Evolutionary conservation across 1,140 invertebrate genomes (phyloP).

Genomic region (Nasonia longicornis): DNA sequence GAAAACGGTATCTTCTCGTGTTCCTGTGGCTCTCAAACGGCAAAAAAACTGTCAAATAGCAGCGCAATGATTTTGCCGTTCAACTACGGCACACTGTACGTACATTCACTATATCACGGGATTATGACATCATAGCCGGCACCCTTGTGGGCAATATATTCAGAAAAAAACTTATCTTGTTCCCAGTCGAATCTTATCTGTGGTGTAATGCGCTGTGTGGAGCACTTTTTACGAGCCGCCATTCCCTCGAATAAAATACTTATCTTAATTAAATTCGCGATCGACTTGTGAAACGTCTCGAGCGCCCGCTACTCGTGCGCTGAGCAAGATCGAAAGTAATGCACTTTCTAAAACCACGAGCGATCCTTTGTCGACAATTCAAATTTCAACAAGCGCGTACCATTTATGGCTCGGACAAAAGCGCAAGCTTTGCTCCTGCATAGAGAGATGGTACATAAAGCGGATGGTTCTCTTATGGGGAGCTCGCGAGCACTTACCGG

Average conservation of each 20-base stretch:
- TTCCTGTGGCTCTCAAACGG: too few species aligned
- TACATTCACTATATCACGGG: not conserved
- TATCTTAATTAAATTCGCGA: not conserved
- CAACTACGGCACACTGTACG: not conserved
- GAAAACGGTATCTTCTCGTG: too few species aligned
- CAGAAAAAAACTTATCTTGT: conserved; percentile 14
- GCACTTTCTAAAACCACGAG: too few species aligned
- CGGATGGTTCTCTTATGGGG: not conserved
- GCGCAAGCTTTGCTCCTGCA: not conserved
- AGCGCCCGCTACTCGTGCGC: too few species aligned
- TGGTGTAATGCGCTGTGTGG: not conserved
- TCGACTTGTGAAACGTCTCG: too few species aligned
- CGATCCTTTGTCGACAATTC: too few species aligned
- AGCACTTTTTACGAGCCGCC: not conserved
- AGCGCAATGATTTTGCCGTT: too few species aligned
- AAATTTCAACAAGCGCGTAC: not conserved
- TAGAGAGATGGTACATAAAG: not conserved
- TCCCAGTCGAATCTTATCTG: not conserved
- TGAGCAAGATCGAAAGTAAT: too few species aligned
- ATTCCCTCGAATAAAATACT: not conserved
- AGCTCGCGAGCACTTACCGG: not conserved
- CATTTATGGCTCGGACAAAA: not conserved
- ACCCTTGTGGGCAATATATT: conserved; percentile 7
- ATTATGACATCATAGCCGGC: not conserved
- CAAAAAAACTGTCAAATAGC: too few species aligned